A percentile compares a stretch with the other conserved stretches of the same genome.
Conservation (phyloP, 1,140 invertebrate genomes). For the Drusus annulatus region DNA sequence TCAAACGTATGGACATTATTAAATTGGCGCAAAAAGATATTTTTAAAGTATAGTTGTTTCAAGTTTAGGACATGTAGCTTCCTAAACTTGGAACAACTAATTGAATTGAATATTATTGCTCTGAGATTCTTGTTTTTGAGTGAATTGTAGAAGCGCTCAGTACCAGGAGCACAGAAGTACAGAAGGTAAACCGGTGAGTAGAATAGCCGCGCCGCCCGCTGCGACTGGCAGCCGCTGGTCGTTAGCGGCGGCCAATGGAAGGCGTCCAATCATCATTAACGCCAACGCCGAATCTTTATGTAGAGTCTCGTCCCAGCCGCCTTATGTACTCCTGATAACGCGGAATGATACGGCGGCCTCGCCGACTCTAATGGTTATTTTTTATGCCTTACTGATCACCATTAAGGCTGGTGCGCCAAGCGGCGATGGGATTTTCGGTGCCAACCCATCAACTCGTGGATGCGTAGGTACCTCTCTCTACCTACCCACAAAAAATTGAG, state of each 20-base stretch:
- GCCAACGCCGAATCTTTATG: slow-evolving; percentile 56
- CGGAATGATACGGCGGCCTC: slow-evolving; percentile 8
- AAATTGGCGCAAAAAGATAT: no score
- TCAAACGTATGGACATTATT: no score
- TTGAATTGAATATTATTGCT: no score
- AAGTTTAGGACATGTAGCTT: no score
- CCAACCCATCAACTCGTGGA: no score
- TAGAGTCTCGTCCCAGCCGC: slow-evolving; percentile 21
- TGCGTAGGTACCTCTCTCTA: no score
- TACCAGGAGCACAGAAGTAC: slow-evolving; percentile 31
- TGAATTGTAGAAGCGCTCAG: no score
- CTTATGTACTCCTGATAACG: slow-evolving; percentile 9
- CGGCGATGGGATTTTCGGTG: no score
- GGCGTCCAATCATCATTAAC: slow-evolving; percentile 54
- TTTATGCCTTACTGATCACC: background rate
- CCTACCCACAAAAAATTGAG: no score
- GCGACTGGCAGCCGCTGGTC: slow-evolving; percentile 47
- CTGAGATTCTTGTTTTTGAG: no score
- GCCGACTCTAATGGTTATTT: background rate
- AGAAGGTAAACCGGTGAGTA: slow-evolving; percentile 29
- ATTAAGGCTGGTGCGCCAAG: background rate
- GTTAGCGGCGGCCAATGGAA: slow-evolving; percentile 56
- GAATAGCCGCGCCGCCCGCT: slow-evolving; percentile 21
- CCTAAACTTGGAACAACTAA: no score
- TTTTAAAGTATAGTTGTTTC: no score